These are phyloP conservation scores for Uloborus diversus DNA, from an alignment of 1,140 invertebrate species.

Conservation along the genomic window DNA sequence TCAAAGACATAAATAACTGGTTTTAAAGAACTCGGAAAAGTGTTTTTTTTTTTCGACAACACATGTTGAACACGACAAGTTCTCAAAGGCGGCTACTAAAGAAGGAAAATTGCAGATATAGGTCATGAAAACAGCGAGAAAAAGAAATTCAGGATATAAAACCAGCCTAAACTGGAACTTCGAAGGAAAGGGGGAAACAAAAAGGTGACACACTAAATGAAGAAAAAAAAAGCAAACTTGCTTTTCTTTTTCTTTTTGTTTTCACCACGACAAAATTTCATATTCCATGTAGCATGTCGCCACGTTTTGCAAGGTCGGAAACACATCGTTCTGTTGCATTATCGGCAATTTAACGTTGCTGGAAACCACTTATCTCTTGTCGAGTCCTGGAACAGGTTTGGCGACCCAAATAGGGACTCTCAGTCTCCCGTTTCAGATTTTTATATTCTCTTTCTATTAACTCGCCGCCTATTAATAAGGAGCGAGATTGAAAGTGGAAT, in stretches of 20 bases:
- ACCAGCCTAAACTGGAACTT: constrained; percentile 38
- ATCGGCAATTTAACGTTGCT: neutral
- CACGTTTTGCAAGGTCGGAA: constrained; percentile 28
- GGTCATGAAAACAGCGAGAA: constrained; percentile 35
- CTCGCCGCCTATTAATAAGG: no score
- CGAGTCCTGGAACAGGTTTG: constrained; percentile 33
- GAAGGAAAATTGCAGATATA: constrained; percentile 37
- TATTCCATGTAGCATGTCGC: constrained; percentile 12
- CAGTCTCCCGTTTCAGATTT: neutral
- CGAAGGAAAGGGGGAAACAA: constrained; percentile 4
- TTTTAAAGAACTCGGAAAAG: no score
- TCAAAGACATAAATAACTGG: no score
- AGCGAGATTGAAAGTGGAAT: no score
- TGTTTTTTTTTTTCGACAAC: no score
- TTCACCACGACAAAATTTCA: neutral
- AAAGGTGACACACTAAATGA: constrained; percentile 7
- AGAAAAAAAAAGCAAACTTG: neutral
- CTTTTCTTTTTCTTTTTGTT: neutral
- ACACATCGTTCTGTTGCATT: neutral
- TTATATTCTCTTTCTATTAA: constrained; percentile 2
- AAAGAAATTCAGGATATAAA: constrained; percentile 40
- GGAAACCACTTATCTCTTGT: constrained; percentile 5
- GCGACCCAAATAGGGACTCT: constrained; percentile 36
- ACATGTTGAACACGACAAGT: no score
- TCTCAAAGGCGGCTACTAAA: neutral